These are phyloP conservation scores for Pogonocichla stellata DNA, from an alignment of 2,113 vertebrate genomes.

Conservation along the genomic window DNA sequence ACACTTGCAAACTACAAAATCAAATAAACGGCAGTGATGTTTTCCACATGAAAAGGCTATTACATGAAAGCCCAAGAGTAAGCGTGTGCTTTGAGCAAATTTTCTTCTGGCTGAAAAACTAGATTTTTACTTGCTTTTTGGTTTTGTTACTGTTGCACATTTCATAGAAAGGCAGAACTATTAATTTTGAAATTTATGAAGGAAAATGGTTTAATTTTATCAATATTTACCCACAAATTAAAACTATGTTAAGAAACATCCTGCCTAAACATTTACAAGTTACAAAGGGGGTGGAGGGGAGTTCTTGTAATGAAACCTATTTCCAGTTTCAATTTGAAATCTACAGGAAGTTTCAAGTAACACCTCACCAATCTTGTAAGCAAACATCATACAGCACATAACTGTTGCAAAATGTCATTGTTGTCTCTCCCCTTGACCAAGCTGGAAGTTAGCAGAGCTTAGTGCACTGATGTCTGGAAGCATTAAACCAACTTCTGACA, in stretches of 20 bases:
- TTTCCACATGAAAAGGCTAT: not conserved
- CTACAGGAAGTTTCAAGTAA: not conserved
- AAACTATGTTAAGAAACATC: not conserved
- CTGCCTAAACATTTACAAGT: not conserved
- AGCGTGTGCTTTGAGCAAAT: not conserved
- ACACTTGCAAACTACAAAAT: not conserved
- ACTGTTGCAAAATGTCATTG: not conserved
- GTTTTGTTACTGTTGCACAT: not conserved
- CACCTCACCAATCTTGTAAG: not conserved
- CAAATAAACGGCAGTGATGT: not conserved
- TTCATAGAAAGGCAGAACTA: not conserved
- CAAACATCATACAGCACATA: not conserved
- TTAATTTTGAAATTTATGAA: not conserved
- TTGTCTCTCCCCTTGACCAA: accelerated
- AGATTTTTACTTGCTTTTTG: not conserved
- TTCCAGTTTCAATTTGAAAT: not conserved
- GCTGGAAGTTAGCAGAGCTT: not conserved
- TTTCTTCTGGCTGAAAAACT: not conserved
- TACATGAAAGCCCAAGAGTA: not conserved
- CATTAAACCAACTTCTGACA: not conserved
- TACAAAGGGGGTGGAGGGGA: accelerated
- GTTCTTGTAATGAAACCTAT: not conserved
- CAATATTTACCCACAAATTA: not conserved
- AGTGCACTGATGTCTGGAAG: not conserved
- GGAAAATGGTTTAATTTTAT: not conserved